These are phyloP conservation scores for Chrysopilus asiliformis DNA, from an alignment of 2,888 invertebrate species.

Conservation along the genomic window DNA sequence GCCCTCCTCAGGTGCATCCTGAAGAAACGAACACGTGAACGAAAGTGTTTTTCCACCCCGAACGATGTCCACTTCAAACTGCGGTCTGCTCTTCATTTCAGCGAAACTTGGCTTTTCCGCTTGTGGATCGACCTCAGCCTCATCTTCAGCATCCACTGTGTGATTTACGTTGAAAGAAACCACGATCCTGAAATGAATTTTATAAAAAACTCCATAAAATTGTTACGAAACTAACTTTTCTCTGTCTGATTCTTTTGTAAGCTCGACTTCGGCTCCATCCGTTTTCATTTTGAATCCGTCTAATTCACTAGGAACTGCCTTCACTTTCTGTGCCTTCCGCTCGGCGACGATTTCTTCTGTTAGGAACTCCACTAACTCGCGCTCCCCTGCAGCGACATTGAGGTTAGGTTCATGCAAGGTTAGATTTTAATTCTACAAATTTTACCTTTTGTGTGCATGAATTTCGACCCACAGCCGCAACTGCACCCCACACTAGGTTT, in stretches of 20 bases:
- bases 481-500: constrained; percentile 49
- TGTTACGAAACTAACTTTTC: constrained; percentile 63
- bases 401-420: constrained; percentile 31
- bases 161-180: constrained; percentile 89
- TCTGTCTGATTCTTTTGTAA: constrained; percentile 55
- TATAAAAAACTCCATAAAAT: no score
- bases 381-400: constrained; percentile 50
- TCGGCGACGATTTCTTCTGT: constrained; percentile 90
- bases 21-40: constrained; percentile 73
- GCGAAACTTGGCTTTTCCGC: constrained; percentile 59
- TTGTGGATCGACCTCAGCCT: constrained; percentile 47
- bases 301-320: constrained; percentile 58
- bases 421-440: constrained; percentile 4
- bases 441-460: constrained; percentile 58
- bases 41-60: constrained; percentile 65
- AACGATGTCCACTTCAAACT: constrained; percentile 77
- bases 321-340: constrained; percentile 65
- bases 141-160: constrained; percentile 74
- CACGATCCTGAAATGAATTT: constrained; percentile 46
- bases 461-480: constrained; percentile 52
- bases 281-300: constrained; percentile 69
- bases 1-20: constrained; percentile 49
- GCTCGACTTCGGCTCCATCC: constrained; percentile 72
- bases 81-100: constrained; percentile 83
- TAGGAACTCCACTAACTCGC: constrained; percentile 79